Base-by-base conservation (phyloP, 1,140 invertebrate genomes). In the Araneus ventricosus region DNA sequence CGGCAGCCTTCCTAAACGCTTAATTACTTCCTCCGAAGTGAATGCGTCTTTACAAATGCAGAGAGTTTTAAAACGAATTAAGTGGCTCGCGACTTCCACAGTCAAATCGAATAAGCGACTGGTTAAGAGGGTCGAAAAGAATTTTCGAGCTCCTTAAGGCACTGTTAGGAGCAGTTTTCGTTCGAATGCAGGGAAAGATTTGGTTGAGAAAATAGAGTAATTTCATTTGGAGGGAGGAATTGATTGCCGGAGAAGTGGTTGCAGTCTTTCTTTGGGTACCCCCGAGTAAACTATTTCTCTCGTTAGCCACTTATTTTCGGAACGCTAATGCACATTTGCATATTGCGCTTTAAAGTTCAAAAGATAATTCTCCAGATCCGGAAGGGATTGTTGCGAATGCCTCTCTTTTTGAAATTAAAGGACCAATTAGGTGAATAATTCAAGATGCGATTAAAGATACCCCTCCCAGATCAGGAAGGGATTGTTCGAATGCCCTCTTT, bases 31-130 rank as follows among this genome's bases (percentile, higher is more conserved):
- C 80, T 27, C 70, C 30, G 27, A 52, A 82, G 39, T 75, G 34
- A 20, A 34, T 75, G 70, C 70, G 30, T 75, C 30, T 37, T 0
- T 20, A 37, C 37, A 45, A 27, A 52, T 30, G 80, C 39, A 41
- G 39, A 24, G 80, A 52, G 80, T 82, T 82, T 52, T 82, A 82
- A 82, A 45, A n/a, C 80, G 80, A 82, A 82, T 82, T 82, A 82
- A 82, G 80, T 52, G 14, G 39, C 80, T 24, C 27, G n/a, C n/a
- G 20, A 30, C 4, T 75, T 30, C 24, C 17, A 14, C 2, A 45
- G 80, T 82, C 80, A 52, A 82, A 82, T 82, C 80, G 39, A 82
- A 82, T 82, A 52, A 82, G 39, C 37, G 20, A 75, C 17, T 75
- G 10, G 70, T 75, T 75, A 75, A 37, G 70, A 6, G 30, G 70